phyloP scores from a whole-genome alignment of 2,113 vertebrate genomes.

The Blennius ocellaris region DNA sequence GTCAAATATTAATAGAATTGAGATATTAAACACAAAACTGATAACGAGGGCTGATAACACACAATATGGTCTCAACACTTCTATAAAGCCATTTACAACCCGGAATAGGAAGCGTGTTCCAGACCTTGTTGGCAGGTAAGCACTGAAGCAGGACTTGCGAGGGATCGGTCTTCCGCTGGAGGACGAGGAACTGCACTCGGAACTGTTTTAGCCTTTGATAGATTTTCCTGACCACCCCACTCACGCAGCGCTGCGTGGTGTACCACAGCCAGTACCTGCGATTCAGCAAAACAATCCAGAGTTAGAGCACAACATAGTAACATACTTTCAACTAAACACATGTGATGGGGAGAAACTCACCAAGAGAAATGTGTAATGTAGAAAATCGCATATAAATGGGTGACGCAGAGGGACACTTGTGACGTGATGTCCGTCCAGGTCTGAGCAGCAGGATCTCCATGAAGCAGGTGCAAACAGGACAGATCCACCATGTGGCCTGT shows the following conservation, averaged over 20 bases:
- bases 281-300: constrained; percentile 1
- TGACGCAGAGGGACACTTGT: constrained; percentile 88
- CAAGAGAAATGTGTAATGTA: constrained; percentile 95
- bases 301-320: not conserved
- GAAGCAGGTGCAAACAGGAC: constrained; percentile 87
- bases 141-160: constrained; percentile 95
- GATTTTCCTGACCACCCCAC: constrained; percentile 88
- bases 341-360: constrained; percentile 78
- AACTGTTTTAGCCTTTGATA: constrained; percentile 92
- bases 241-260: constrained; percentile 89
- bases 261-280: constrained; percentile 99
- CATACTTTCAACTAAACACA: constrained; percentile 49
- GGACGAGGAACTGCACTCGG: constrained; percentile 92
- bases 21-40: not conserved
- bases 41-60: too few species aligned
- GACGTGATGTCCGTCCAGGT: constrained; percentile 93
- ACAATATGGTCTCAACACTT: too few species aligned
- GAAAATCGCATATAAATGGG: constrained; percentile 92
- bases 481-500: constrained; percentile 88
- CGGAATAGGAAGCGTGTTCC: not conserved
- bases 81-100: not conserved
- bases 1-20: not conserved
- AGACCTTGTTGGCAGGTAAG: constrained; percentile 90
- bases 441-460: constrained; percentile 85
- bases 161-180: constrained; percentile 91